Evolutionary conservation across 1,140 invertebrate genomes (phyloP).

Genomic region (Ooceraea biroi): DNA sequence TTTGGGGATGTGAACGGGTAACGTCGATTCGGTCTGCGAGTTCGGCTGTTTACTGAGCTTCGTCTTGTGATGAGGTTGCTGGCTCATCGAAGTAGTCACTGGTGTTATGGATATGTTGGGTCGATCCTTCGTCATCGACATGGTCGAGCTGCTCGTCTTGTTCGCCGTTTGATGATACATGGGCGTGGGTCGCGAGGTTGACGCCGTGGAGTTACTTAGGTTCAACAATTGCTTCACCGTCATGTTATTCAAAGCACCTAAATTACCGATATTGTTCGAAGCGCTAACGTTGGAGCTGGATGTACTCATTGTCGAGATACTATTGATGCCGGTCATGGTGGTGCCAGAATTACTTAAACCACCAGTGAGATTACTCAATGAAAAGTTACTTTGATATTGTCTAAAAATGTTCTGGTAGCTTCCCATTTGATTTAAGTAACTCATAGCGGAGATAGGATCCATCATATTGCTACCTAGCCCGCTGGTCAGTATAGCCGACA

Average conservation of each 20-base stretch:
- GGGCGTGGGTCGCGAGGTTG: slow-evolving; percentile 57
- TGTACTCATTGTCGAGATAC: slow-evolving; percentile 71
- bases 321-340: slow-evolving; percentile 65
- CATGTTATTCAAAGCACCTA: slow-evolving; percentile 68
- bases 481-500: slow-evolving; percentile 80
- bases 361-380: slow-evolving; percentile 75
- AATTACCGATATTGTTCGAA: slow-evolving; percentile 60
- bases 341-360: slow-evolving; percentile 69
- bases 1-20: slow-evolving; percentile 68
- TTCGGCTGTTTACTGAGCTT: slow-evolving; percentile 69
- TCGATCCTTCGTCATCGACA: slow-evolving; percentile 78
- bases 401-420: slow-evolving; percentile 82
- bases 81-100: slow-evolving; percentile 71
- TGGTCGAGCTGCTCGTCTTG: slow-evolving; percentile 58
- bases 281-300: slow-evolving; percentile 57
- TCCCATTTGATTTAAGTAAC: slow-evolving; percentile 82
- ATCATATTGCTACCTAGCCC: slow-evolving; percentile 79
- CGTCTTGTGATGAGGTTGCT: slow-evolving; percentile 64
- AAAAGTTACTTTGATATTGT: slow-evolving; percentile 81
- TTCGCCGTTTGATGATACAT: slow-evolving; percentile 70
- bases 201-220: slow-evolving; percentile 64
- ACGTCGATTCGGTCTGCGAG: slow-evolving; percentile 59
- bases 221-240: slow-evolving; percentile 77
- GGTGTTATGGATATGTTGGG: slow-evolving; percentile 84
- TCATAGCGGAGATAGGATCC: slow-evolving; percentile 79